Evolutionary conservation across 2,888 invertebrate species (phyloP), one percentile per base, ranked within the genome.

Genomic region (Pterobdella sp.): DNA sequence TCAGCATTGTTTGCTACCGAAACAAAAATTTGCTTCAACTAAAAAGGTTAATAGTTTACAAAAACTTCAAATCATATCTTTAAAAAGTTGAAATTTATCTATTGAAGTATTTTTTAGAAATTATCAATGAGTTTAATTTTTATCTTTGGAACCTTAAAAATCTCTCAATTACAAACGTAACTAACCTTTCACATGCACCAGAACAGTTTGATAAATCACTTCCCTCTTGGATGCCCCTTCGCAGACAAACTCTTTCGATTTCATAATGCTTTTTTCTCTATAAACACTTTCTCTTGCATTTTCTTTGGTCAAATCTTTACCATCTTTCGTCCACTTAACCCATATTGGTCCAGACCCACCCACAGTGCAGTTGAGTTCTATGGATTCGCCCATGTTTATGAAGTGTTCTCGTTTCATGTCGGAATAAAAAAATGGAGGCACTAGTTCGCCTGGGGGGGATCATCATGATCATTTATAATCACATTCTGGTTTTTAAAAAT

Each of bases 151-250:
- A n/a, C n/a, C n/a, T n/a, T n/a, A n/a, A n/a, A n/a, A n/a, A n/a
- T n/a, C n/a, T n/a, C n/a, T n/a, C n/a, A n/a, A n/a, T n/a, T n/a
- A n/a, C n/a, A n/a, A n/a, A n/a, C n/a, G n/a, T n/a, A n/a, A 56
- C 60, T 56, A 22, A 56, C 60, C 60, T 18, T 14, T n/a, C 4
- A 56, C 60, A 56, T 56, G 60, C 60, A 56, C 60, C 4, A 56
- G 7, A 7, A 56, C 60, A 14, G 14, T 56, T n/a, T 56, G 60
- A n/a, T 56, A 56, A 3, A 22, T 26, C n/a, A 3, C 26, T 56
- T 56, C 60, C 4, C 4, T 56, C 3, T n/a, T 56, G 7, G 60
- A 7, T 7, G 26, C n/a, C 60, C 18, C 60, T 14, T 56, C n/a
- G 60, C 60, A 56, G 10, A 56, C 60, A n/a, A 14, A 56, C n/a